These are phyloP conservation scores for Polypedilum pembai DNA, from an alignment of 1,140 invertebrate genomes.

Conservation along the genomic window DNA sequence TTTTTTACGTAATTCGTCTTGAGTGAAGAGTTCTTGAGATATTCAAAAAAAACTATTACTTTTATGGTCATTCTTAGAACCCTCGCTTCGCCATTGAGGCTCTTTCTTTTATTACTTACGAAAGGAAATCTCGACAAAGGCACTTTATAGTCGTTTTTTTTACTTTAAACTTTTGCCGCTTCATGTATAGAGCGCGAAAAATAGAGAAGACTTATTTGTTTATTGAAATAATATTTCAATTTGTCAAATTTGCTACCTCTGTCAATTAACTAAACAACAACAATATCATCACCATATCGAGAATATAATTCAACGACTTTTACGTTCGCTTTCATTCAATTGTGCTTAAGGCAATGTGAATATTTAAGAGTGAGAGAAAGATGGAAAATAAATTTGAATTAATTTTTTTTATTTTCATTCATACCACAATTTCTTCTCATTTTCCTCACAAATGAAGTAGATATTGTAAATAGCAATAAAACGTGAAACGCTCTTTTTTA, in stretches of 20 bases:
- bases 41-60: not conserved
- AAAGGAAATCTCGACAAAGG: slow-evolving; percentile 1
- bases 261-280: not conserved
- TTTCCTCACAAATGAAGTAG: too few relatives aligned
- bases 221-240: slow-evolving; percentile 7
- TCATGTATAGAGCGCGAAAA: not conserved
- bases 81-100: not conserved
- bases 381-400: not conserved
- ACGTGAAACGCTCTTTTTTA: not conserved
- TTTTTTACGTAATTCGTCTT: not conserved
- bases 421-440: not conserved
- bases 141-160: not conserved
- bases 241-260: slow-evolving; percentile 21
- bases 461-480: too few relatives aligned
- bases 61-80: not conserved
- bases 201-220: not conserved
- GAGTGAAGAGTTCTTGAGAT: not conserved
- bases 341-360: not conserved
- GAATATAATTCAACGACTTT: not conserved
- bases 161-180: not conserved
- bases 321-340: slow-evolving; percentile 4
- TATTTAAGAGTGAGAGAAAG: not conserved
- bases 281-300: not conserved
- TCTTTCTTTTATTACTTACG: not conserved
- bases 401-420: not conserved